phyloP scores from a whole-genome alignment of 2,888 invertebrate genomes.

The Orthosia incerta region DNA sequence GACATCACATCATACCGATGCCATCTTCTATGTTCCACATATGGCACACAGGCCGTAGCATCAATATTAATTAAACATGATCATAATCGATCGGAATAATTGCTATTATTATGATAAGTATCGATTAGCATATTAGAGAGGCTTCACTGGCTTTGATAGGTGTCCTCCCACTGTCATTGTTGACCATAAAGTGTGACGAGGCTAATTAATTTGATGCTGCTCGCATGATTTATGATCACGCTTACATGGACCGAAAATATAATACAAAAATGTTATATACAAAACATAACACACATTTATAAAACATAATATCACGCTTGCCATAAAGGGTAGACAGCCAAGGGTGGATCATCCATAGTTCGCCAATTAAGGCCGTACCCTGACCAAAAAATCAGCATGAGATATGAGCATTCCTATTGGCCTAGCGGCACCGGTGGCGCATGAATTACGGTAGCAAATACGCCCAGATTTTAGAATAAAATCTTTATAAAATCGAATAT shows the following conservation, averaged over 20 bases:
- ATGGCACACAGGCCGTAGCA: slow-evolving; percentile 32
- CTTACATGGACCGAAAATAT: not conserved
- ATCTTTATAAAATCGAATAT: no score
- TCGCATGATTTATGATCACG: slow-evolving; percentile 22
- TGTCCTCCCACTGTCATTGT: slow-evolving; percentile 38
- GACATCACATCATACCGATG: slow-evolving; percentile 60
- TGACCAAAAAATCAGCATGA: no score
- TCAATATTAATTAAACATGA: slow-evolving; percentile 38
- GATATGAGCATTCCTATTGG: no score
- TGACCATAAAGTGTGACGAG: slow-evolving; percentile 14
- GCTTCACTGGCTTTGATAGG: slow-evolving; percentile 13
- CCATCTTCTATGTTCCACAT: slow-evolving; percentile 30
- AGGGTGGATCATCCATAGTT: no score
- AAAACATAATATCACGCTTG: no score
- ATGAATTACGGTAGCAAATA: no score
- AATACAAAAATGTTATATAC: no score
- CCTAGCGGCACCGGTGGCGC: no score
- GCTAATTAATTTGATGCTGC: slow-evolving; percentile 26
- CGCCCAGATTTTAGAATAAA: no score
- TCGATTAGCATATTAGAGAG: slow-evolving; percentile 41
- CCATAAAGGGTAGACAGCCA: not conserved
- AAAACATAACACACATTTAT: no score
- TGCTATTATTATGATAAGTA: slow-evolving; percentile 28
- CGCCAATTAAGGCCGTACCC: no score
- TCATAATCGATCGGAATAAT: slow-evolving; percentile 51